Evolutionary conservation across 1,140 invertebrate species (phyloP).

Genomic region (Patella vulgata): DNA sequence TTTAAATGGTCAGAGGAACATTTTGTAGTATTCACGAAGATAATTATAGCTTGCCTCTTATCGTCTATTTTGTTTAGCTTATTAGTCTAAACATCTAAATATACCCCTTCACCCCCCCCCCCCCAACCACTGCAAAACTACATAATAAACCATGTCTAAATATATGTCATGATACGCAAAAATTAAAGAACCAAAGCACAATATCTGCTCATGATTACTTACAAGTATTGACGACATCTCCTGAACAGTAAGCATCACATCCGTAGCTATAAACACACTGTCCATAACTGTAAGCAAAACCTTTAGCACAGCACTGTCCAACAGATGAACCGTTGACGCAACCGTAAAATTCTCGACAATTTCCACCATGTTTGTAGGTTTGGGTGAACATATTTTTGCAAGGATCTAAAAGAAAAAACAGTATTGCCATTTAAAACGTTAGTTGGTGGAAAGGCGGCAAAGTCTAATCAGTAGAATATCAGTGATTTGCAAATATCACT

Average conservation of each 20-base stretch:
- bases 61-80: too few relatives aligned
- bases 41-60: too few relatives aligned
- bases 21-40: too few relatives aligned
- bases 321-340: conserved; percentile 18
- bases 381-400: conserved; percentile 4
- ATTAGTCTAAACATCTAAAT: too few relatives aligned
- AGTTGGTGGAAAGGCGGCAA: too few relatives aligned
- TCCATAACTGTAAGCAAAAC: conserved; percentile 15
- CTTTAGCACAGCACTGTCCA: conserved; percentile 22
- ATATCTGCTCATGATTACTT: not conserved
- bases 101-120: too few relatives aligned
- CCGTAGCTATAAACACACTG: not conserved
- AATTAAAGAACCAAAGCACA: not conserved
- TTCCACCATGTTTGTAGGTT: conserved; percentile 2
- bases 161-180: too few relatives aligned
- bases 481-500: too few relatives aligned
- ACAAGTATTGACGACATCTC: not conserved
- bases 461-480: not conserved
- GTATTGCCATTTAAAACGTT: too few relatives aligned
- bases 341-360: conserved; percentile 27
- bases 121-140: too few relatives aligned
- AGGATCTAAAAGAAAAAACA: conserved; percentile 4
- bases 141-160: too few relatives aligned
- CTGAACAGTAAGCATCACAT: not conserved
- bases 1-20: too few relatives aligned